Evolutionary conservation across 2,888 invertebrate genomes (phyloP).

Genomic region (Xanthia togata): DNA sequence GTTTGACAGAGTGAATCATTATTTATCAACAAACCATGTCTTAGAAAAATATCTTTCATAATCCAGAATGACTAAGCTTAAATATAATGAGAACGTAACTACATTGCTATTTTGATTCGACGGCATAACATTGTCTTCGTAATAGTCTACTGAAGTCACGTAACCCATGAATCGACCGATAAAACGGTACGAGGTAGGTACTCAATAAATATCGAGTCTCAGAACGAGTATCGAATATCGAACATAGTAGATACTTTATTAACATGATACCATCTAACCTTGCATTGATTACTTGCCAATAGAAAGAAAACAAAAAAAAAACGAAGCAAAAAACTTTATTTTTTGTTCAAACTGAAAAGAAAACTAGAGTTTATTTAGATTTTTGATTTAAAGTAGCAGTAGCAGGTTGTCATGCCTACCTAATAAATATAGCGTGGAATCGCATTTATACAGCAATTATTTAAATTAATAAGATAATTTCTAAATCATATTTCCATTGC

Average conservation of each 20-base stretch:
- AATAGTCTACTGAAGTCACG: slow-evolving; percentile 33
- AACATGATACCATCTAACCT: slow-evolving; percentile 20
- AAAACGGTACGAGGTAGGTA: slow-evolving; percentile 14
- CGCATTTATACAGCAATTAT: background rate
- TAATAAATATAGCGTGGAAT: background rate
- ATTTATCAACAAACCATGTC: slow-evolving; percentile 14
- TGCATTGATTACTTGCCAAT: slow-evolving; percentile 1
- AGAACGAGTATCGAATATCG: slow-evolving; percentile 5
- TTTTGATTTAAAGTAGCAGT: background rate
- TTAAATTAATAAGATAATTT: background rate
- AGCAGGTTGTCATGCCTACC: background rate
- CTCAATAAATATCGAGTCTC: slow-evolving; percentile 29
- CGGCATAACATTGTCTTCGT: background rate
- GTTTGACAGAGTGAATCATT: background rate
- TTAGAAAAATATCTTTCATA: background rate
- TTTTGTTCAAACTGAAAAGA: background rate
- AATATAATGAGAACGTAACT: slow-evolving; percentile 3
- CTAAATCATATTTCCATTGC: slow-evolving; percentile 23
- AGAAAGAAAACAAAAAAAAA: no score
- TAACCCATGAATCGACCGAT: slow-evolving; percentile 38
- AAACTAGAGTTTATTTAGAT: background rate
- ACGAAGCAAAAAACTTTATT: no score
- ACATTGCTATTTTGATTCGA: slow-evolving; percentile 15
- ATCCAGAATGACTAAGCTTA: slow-evolving; percentile 9
- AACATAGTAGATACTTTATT: slow-evolving; percentile 2